These are phyloP conservation scores for Taenioides sp. DNA, from an alignment of 2,797 vertebrate genomes.

Conservation along the genomic window DNA sequence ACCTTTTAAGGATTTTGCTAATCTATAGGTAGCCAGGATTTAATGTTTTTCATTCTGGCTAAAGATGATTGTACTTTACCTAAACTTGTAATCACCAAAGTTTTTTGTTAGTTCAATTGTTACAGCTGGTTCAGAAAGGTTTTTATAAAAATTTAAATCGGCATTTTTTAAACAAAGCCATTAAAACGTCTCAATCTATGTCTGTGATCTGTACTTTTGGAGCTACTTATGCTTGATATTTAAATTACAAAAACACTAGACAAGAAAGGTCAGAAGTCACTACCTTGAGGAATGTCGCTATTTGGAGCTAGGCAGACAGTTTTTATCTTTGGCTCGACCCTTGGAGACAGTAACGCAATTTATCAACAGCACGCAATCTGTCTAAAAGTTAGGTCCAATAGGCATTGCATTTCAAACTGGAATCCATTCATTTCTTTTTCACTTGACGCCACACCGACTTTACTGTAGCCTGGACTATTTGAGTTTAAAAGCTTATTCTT, in stretches of 20 bases:
- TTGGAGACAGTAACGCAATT: neutral
- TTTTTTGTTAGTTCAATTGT: neutral
- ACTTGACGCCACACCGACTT: neutral
- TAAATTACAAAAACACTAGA: slow-evolving; percentile 16
- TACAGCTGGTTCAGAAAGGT: neutral
- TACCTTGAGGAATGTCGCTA: slow-evolving; percentile 17
- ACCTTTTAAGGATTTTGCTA: slow-evolving; percentile 55
- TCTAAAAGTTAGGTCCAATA: neutral
- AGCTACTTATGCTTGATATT: slow-evolving; percentile 22
- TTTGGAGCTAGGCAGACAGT: slow-evolving; percentile 13
- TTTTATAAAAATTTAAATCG: slow-evolving; percentile 26
- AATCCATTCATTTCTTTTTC: neutral
- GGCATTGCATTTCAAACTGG: slow-evolving; percentile 6
- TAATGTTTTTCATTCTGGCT: slow-evolving; percentile 40
- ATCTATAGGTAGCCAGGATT: slow-evolving; percentile 41
- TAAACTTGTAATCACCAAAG: slow-evolving; percentile 26
- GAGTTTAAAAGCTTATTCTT: slow-evolving; percentile 16
- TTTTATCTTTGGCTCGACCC: slow-evolving; percentile 14
- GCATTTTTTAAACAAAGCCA: slow-evolving; percentile 17
- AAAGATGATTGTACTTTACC: slow-evolving; percentile 40
- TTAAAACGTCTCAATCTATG: slow-evolving; percentile 10
- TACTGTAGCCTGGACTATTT: slow-evolving; percentile 21
- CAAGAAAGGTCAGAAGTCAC: slow-evolving; percentile 33
- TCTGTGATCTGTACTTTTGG: slow-evolving; percentile 22
- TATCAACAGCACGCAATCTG: neutral